phyloP scores from a whole-genome alignment of 2,888 invertebrate genomes.

The Chorisops tibialis region DNA sequence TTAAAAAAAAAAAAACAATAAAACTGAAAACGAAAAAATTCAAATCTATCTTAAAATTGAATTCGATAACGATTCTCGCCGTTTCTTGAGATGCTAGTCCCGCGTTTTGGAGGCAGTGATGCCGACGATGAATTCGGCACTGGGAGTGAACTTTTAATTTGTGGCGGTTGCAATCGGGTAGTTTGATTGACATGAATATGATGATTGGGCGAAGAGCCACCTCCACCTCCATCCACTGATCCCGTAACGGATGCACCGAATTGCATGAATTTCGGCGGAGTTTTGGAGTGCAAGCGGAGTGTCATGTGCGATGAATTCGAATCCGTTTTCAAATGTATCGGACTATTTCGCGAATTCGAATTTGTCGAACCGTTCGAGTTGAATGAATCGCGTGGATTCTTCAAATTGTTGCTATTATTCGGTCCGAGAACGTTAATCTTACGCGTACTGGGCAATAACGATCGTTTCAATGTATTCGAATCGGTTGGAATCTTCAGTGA shows the following conservation, averaged over 20 bases:
- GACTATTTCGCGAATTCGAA: conserved; percentile 29
- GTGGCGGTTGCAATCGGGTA: conserved; percentile 28
- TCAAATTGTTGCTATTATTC: conserved; percentile 21
- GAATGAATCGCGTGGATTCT: conserved; percentile 35
- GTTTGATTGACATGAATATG: conserved; percentile 19
- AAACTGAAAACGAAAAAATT: background rate
- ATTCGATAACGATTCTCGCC: conserved; percentile 37
- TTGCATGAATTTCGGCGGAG: conserved; percentile 36
- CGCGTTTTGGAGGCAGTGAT: conserved; percentile 34
- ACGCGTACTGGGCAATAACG: conserved; percentile 32
- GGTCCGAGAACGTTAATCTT: conserved; percentile 30
- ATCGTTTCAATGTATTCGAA: conserved; percentile 31
- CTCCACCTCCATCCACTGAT: background rate
- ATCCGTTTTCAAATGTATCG: conserved; percentile 32
- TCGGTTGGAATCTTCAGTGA: conserved; percentile 11
- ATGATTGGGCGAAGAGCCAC: background rate
- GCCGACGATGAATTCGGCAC: conserved; percentile 22
- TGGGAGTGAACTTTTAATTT: conserved; percentile 29
- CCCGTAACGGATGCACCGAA: conserved; percentile 18
- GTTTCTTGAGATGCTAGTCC: conserved; percentile 33
- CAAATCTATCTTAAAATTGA: conserved; percentile 32
- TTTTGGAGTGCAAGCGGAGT: conserved; percentile 31
- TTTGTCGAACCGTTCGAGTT: conserved; percentile 35
- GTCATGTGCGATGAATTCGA: conserved; percentile 28
- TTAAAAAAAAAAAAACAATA: background rate